Evolutionary conservation across 2,113 vertebrate species (phyloP).

Genomic region (Melanostigma gelatinosum): DNA sequence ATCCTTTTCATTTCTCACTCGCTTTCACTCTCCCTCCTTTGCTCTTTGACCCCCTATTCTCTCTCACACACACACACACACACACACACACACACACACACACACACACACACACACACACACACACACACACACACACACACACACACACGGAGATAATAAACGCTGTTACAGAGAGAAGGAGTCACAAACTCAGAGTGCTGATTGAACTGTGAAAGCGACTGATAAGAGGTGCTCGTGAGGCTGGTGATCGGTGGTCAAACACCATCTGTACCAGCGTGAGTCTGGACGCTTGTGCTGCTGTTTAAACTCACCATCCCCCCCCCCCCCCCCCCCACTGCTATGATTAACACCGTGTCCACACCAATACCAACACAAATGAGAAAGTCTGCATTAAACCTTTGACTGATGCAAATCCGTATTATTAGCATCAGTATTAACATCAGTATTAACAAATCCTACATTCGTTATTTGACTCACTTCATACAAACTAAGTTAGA

Average conservation of each 20-base stretch:
- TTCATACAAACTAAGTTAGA: no score
- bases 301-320: constrained; percentile 21
- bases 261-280: constrained; percentile 43
- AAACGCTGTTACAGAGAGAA: background rate
- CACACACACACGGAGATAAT: constrained; percentile 36
- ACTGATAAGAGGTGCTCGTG: constrained; percentile 49
- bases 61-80: no score
- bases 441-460: no score
- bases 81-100: background rate
- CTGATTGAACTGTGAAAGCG: constrained; percentile 59
- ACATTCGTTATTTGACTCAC: no score
- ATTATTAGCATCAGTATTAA: no score
- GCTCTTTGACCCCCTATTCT: constrained; percentile 43
- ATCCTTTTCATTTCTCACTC: constrained; percentile 41
- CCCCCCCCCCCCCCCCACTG: background rate
- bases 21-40: constrained; percentile 28
- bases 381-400: background rate
- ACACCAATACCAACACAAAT: background rate
- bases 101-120: constrained; percentile 11
- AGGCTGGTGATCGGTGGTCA: constrained; percentile 52
- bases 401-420: background rate
- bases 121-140: constrained; percentile 25
- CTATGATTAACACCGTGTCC: background rate
- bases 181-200: constrained; percentile 21
- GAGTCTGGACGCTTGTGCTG: constrained; percentile 36